A percentile compares a stretch with the other conserved stretches of the same genome.
These are phyloP conservation scores for Tetrax tetrax DNA, from an alignment of 2,113 vertebrate genomes.

Conservation along the genomic window DNA sequence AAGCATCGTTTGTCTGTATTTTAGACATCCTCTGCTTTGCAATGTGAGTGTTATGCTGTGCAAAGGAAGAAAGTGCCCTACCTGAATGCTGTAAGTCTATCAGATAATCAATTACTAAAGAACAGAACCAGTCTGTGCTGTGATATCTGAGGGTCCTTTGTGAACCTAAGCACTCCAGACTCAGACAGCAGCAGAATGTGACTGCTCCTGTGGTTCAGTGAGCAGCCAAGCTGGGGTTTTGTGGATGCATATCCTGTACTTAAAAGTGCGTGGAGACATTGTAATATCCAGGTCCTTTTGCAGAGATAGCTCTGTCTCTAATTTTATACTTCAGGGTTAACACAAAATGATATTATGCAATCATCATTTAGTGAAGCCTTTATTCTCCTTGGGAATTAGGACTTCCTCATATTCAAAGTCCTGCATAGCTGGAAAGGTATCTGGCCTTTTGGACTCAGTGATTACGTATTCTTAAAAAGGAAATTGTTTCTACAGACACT, in stretches of 20 bases:
- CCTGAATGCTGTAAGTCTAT: neutral
- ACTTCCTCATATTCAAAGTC: neutral
- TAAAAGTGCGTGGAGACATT: neutral
- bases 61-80: neutral
- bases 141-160: neutral
- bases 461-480: neutral
- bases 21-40: neutral
- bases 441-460: neutral
- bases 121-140: neutral
- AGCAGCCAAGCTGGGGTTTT: neutral
- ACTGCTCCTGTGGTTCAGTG: neutral
- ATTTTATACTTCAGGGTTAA: neutral
- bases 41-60: accelerated
- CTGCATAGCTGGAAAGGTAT: neutral
- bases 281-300: neutral
- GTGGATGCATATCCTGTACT: neutral
- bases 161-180: neutral
- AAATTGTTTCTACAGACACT: neutral
- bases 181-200: neutral
- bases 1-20: neutral
- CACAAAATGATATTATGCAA: neutral
- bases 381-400: neutral
- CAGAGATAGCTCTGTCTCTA: neutral
- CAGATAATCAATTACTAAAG: neutral
- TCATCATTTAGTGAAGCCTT: neutral